A percentile compares a stretch with the other conserved stretches of the same genome.
phyloP scores from a whole-genome alignment of 2,888 invertebrate genomes.

The Tanaodytes sp. region DNA sequence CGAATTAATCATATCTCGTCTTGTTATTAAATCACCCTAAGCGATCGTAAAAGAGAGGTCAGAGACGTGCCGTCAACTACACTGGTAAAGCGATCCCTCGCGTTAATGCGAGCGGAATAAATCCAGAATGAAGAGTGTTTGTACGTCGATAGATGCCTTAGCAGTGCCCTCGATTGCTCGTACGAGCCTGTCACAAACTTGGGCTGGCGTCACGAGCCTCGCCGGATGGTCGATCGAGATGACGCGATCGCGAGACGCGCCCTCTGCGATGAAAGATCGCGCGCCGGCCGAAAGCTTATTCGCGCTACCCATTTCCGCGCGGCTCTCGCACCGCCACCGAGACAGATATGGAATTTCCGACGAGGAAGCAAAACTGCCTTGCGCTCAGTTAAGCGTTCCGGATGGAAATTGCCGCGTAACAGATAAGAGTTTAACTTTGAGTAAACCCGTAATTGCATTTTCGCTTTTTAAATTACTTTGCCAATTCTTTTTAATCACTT shows the following conservation, averaged over 20 bases:
- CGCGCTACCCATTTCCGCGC: conserved; percentile 25
- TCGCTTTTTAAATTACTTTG: conserved; percentile 35
- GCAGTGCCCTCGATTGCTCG: conserved; percentile 41
- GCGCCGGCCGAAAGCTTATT: neutral
- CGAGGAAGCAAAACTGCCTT: conserved; percentile 40
- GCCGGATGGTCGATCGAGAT: conserved; percentile 25
- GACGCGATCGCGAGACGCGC: conserved; percentile 16
- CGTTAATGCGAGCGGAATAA: conserved; percentile 29
- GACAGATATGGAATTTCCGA: conserved; percentile 50
- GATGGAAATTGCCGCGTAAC: conserved; percentile 33
- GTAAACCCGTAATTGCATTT: conserved; percentile 37
- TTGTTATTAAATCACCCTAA: neutral
- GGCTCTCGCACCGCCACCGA: conserved; percentile 26
- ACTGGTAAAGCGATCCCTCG: conserved; percentile 9
- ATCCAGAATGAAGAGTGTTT: conserved; percentile 37
- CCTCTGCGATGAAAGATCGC: conserved; percentile 14
- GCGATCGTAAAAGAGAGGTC: neutral
- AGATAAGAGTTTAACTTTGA: conserved; percentile 44
- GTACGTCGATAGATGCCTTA: conserved; percentile 46
- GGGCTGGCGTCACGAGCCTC: conserved; percentile 5
- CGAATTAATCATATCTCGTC: too few relatives aligned
- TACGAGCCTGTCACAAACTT: too few relatives aligned
- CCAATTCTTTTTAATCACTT: conserved; percentile 32
- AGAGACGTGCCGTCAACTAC: conserved; percentile 13
- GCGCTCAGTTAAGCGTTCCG: conserved; percentile 36